Evolutionary conservation across 2,888 invertebrate species (phyloP).

Genomic region (Tenthredo notha): DNA sequence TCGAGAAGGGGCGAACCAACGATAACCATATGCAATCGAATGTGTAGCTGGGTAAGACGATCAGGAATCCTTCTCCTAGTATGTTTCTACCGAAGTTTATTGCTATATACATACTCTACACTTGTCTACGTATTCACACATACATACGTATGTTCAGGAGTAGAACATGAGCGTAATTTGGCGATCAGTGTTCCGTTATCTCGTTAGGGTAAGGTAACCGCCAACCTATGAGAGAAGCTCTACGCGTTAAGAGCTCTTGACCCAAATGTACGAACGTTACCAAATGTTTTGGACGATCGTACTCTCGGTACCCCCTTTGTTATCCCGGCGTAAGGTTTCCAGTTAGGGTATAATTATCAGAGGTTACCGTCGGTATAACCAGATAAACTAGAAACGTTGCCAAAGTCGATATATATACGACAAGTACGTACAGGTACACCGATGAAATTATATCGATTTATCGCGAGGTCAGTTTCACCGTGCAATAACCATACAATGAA

Average conservation of each 20-base stretch:
- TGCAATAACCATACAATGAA: neutral
- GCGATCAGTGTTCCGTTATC: constrained; percentile 50
- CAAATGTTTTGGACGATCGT: constrained; percentile 43
- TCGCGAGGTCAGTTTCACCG: neutral
- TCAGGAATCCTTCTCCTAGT: neutral
- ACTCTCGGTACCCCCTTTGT: constrained; percentile 30
- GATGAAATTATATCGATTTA: constrained; percentile 8
- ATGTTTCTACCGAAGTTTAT: neutral
- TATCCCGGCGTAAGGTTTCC: constrained; percentile 22
- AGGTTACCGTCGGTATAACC: constrained; percentile 12
- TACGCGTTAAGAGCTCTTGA: constrained; percentile 44
- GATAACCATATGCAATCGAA: neutral
- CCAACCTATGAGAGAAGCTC: constrained; percentile 36
- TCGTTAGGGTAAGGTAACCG: constrained; percentile 41
- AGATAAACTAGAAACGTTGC: constrained; percentile 23
- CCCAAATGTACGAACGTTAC: constrained; percentile 42
- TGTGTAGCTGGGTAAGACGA: neutral
- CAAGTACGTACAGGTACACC: neutral
- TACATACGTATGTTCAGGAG: neutral
- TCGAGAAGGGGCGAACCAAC: neutral
- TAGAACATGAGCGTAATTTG: constrained; percentile 35
- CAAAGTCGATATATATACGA: constrained; percentile 8
- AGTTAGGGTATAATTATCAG: constrained; percentile 34
- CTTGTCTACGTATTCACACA: neutral
- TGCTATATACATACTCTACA: neutral